Conservation (phyloP, 1,140 invertebrate genomes). For the Drosophila kikkawai region DNA sequence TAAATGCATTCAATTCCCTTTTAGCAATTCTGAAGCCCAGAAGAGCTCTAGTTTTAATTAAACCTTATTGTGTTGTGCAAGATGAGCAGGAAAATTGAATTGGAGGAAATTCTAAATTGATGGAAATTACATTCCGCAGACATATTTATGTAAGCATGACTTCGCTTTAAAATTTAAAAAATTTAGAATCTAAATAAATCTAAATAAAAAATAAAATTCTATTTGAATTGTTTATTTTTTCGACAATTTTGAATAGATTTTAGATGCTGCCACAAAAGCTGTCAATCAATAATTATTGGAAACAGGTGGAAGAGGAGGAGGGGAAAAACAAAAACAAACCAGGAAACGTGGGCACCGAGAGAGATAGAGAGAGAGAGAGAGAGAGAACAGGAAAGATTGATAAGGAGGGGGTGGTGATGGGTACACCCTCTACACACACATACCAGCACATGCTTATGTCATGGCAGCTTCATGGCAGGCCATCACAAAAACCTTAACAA, state of each 20-base stretch:
- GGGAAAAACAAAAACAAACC: not conserved
- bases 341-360: not conserved
- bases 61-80: not conserved
- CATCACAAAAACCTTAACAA: constrained; percentile 27
- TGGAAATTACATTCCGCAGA: not conserved
- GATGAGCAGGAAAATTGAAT: not conserved
- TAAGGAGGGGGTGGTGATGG: not conserved
- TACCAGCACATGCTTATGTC: constrained; percentile 27
- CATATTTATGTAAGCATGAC: not conserved
- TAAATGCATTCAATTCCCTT: constrained; percentile 9
- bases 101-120: constrained; percentile 18
- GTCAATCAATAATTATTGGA: constrained; percentile 45
- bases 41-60: constrained; percentile 20
- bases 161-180: not conserved
- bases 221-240: not conserved
- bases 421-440: constrained; percentile 1
- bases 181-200: not conserved
- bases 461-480: constrained; percentile 28
- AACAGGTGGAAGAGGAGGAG: not conserved
- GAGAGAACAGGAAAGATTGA: not conserved
- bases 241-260: not conserved
- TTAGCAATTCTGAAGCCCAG: constrained; percentile 3
- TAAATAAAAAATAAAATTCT: not conserved
- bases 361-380: not conserved
- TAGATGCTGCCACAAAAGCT: constrained; percentile 4